Conservation (phyloP, 2,797 vertebrate species). For the Clarias platycephalus region DNA sequence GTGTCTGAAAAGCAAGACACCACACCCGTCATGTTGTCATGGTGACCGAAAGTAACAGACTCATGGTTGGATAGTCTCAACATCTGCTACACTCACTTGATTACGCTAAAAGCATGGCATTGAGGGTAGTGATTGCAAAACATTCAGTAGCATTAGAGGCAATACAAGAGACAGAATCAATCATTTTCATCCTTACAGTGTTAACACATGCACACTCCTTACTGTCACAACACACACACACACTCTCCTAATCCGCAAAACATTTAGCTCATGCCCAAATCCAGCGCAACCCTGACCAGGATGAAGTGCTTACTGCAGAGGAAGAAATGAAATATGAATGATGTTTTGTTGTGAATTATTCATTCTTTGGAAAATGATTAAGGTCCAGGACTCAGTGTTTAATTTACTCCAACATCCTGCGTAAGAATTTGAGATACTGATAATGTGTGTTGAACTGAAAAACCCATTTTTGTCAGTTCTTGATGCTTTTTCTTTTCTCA, state of each 20-base stretch:
- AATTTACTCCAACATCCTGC: neutral
- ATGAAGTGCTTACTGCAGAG: neutral
- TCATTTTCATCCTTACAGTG: neutral
- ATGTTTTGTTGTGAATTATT: neutral
- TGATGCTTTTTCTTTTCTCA: neutral
- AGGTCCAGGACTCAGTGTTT: neutral
- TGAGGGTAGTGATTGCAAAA: constrained; percentile 5
- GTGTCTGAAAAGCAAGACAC: neutral
- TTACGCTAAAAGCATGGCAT: neutral
- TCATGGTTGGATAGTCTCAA: neutral
- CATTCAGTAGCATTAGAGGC: neutral
- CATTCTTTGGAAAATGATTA: neutral
- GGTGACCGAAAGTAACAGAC: constrained; percentile 1
- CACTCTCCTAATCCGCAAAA: neutral
- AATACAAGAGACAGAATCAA: neutral
- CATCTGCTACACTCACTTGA: constrained; percentile 9
- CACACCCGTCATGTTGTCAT: neutral
- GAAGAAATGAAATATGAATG: neutral
- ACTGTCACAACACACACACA: neutral
- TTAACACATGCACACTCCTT: neutral
- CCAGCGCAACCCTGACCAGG: too few species aligned
- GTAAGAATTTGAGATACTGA: neutral
- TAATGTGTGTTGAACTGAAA: neutral
- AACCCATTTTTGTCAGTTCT: neutral
- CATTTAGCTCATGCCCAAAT: neutral